Evolutionary conservation across 2,797 vertebrate genomes (phyloP).

Genomic region (Lycodopsis pacificus): DNA sequence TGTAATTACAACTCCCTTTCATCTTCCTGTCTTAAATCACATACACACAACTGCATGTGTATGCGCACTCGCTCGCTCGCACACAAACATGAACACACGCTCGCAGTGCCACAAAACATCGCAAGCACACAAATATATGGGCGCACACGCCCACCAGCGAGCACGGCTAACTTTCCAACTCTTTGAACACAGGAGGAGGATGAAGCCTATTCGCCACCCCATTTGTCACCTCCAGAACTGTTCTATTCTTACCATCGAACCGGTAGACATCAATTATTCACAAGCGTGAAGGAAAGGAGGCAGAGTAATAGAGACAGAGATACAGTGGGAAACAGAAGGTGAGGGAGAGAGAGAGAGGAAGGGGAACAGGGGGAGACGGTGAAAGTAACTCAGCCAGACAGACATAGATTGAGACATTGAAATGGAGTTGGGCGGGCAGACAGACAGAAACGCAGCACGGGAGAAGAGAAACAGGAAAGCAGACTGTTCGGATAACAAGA

Average conservation of each 20-base stretch:
- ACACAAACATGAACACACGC: slow-evolving; percentile 49
- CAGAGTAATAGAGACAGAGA: slow-evolving; percentile 72
- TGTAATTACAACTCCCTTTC: slow-evolving; percentile 86
- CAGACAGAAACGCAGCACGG: slow-evolving; percentile 57
- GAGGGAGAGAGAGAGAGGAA: slow-evolving; percentile 51
- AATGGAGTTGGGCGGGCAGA: slow-evolving; percentile 54
- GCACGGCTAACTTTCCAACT: slow-evolving; percentile 74
- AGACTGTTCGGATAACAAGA: slow-evolving; percentile 69
- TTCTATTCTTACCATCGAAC: slow-evolving; percentile 86
- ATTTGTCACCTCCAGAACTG: slow-evolving; percentile 85
- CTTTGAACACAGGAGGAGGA: slow-evolving; percentile 79
- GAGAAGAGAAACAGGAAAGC: slow-evolving; percentile 57
- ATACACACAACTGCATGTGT: slow-evolving; percentile 59
- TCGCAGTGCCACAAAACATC: slow-evolving; percentile 49
- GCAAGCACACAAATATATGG: slow-evolving; percentile 46
- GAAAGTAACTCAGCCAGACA: slow-evolving; percentile 60
- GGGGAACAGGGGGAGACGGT: slow-evolving; percentile 23
- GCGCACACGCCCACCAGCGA: slow-evolving; percentile 46
- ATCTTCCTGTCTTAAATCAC: slow-evolving; percentile 81
- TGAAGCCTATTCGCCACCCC: slow-evolving; percentile 77
- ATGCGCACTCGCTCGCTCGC: slow-evolving; percentile 1
- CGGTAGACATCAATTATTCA: slow-evolving; percentile 87
- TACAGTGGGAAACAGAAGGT: slow-evolving; percentile 64
- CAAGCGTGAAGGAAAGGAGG: slow-evolving; percentile 73
- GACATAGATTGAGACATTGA: slow-evolving; percentile 68